Percentiles rank a stretch among this genome's conserved stretches.
phyloP scores from a whole-genome alignment of 2,888 invertebrate species.

The Lepeophtheirus nordmannii region DNA sequence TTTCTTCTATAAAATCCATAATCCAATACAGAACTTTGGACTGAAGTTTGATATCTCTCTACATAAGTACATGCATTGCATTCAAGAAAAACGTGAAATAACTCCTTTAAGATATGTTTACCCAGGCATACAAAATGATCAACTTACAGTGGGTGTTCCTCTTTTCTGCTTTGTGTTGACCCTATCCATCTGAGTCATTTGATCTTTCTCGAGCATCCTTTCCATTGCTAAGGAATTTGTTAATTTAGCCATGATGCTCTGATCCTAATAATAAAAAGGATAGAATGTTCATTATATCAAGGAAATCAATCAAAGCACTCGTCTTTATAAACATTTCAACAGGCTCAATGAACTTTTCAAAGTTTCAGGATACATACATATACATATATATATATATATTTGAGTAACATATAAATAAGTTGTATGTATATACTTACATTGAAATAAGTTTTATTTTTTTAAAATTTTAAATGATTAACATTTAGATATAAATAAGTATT shows the following conservation, averaged over 20 bases:
- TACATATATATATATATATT: no score
- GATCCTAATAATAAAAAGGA: no score
- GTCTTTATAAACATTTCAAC: no score
- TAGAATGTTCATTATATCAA: no score
- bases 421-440: no score
- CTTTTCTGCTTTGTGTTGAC: conserved; percentile 9
- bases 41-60: conserved; percentile 18
- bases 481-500: no score
- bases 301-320: no score
- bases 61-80: neutral
- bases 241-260: neutral
- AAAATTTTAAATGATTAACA: no score
- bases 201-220: conserved; percentile 13
- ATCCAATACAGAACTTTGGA: conserved; percentile 14
- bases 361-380: no score
- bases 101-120: neutral
- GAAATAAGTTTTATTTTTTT: no score
- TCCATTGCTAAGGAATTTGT: conserved; percentile 9
- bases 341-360: no score
- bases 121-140: neutral
- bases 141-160: conserved; percentile 11
- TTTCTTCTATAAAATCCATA: conserved; percentile 16
- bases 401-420: no score
- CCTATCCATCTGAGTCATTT: neutral
- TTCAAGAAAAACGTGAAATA: neutral